Evolutionary conservation across 2,888 invertebrate genomes (phyloP).

Genomic region (Dasypogon diadema): DNA sequence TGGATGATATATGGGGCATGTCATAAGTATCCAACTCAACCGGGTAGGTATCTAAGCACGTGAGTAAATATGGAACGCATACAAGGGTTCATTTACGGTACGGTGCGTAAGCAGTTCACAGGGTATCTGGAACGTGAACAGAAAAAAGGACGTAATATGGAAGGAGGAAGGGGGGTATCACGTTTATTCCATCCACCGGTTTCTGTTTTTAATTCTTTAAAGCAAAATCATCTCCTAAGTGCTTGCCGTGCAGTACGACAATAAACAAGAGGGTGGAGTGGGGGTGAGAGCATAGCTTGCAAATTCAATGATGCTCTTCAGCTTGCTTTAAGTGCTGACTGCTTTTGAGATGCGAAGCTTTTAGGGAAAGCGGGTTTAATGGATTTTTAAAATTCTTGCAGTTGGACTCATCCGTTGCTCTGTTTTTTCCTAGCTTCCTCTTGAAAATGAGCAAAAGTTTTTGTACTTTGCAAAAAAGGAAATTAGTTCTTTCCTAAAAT

Average conservation of each 20-base stretch:
- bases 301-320: neutral
- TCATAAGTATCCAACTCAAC: neutral
- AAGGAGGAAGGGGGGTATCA: constrained; percentile 10
- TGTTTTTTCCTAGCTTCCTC: too few relatives aligned
- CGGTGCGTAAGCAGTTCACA: constrained; percentile 30
- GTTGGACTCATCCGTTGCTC: too few relatives aligned
- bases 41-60: neutral
- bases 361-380: neutral
- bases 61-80: constrained; percentile 13
- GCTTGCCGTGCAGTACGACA: constrained; percentile 6
- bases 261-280: constrained; percentile 1
- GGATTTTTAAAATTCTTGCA: neutral
- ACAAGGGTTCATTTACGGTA: neutral
- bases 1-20: neutral
- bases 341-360: neutral
- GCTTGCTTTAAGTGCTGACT: neutral
- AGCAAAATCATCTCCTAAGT: constrained; percentile 1
- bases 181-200: neutral
- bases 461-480: too few relatives aligned
- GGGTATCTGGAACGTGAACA: constrained; percentile 16
- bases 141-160: constrained; percentile 4
- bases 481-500: too few relatives aligned
- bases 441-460: too few relatives aligned
- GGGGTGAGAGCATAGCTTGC: constrained; percentile 10
- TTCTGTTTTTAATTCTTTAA: neutral